Evolutionary conservation across 2,888 invertebrate genomes (phyloP).

Genomic region (Ephialtes manifestator): DNA sequence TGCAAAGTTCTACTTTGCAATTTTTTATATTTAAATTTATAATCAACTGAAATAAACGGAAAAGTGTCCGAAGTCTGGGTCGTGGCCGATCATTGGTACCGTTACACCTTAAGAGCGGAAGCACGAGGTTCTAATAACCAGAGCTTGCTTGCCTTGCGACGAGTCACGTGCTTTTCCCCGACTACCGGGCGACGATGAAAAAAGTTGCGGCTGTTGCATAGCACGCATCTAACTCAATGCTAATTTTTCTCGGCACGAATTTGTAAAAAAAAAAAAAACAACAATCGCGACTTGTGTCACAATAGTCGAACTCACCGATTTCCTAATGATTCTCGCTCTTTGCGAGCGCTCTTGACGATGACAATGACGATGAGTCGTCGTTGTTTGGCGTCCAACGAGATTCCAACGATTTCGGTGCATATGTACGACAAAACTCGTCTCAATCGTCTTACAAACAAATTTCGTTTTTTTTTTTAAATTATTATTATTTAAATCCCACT

Average conservation of each 20-base stretch:
- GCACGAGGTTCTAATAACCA: constrained; percentile 45
- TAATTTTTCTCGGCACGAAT: too few relatives aligned
- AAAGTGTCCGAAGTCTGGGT: too few relatives aligned
- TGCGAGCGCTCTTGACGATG: constrained; percentile 24
- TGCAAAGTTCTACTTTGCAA: too few relatives aligned
- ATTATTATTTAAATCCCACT: not conserved
- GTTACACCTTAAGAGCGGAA: too few relatives aligned
- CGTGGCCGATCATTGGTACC: too few relatives aligned
- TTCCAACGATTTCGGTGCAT: constrained; percentile 61
- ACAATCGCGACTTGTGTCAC: not conserved
- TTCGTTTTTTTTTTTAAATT: not conserved
- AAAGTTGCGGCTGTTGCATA: not conserved
- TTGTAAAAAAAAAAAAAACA: not conserved
- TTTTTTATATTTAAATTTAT: too few relatives aligned
- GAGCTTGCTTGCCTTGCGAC: constrained; percentile 21
- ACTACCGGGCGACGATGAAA: constrained; percentile 13
- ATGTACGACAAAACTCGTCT: constrained; percentile 21
- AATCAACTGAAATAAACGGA: too few relatives aligned
- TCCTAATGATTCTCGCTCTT: constrained; percentile 37
- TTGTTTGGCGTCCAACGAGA: constrained; percentile 54
- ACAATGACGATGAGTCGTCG: constrained; percentile 48
- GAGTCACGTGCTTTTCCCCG: constrained; percentile 46
- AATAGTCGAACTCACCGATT: constrained; percentile 60
- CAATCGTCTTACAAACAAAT: not conserved
- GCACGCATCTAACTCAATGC: not conserved